phyloP scores from a whole-genome alignment of 2,888 invertebrate genomes.

The Volucella inflata region DNA sequence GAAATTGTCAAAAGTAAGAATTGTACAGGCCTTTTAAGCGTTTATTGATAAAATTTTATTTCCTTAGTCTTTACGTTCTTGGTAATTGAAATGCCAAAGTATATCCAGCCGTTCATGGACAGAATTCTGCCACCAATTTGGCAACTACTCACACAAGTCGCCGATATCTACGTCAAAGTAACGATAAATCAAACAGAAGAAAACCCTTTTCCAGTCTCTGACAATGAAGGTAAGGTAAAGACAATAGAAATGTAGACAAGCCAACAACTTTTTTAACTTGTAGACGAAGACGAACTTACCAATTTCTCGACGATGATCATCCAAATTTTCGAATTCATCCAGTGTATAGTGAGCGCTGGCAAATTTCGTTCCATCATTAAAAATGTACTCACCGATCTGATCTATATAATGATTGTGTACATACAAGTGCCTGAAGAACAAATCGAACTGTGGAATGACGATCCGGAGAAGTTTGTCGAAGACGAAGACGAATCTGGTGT shows the following conservation, averaged over 20 bases:
- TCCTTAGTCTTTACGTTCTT: conserved; percentile 85
- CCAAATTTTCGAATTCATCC: conserved; percentile 88
- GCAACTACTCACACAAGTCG: conserved; percentile 88
- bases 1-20: conserved; percentile 86
- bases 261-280: background rate
- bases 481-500: conserved; percentile 88
- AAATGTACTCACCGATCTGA: conserved; percentile 86
- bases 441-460: conserved; percentile 86
- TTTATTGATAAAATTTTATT: background rate
- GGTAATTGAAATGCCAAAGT: conserved; percentile 86
- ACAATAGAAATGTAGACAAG: background rate
- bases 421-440: conserved; percentile 89
- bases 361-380: conserved; percentile 86
- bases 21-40: background rate
- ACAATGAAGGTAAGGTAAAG: conserved; percentile 84
- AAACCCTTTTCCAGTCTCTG: conserved; percentile 84
- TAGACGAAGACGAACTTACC: conserved; percentile 85
- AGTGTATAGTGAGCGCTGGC: conserved; percentile 86
- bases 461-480: conserved; percentile 88
- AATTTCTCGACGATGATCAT: conserved; percentile 88
- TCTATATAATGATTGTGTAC: conserved; percentile 88
- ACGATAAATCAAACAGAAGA: conserved; percentile 86
- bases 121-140: conserved; percentile 88
- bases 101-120: conserved; percentile 86
- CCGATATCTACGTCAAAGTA: conserved; percentile 87